Evolutionary conservation across 2,113 vertebrate genomes (phyloP).

Genomic region (Esox niger): DNA sequence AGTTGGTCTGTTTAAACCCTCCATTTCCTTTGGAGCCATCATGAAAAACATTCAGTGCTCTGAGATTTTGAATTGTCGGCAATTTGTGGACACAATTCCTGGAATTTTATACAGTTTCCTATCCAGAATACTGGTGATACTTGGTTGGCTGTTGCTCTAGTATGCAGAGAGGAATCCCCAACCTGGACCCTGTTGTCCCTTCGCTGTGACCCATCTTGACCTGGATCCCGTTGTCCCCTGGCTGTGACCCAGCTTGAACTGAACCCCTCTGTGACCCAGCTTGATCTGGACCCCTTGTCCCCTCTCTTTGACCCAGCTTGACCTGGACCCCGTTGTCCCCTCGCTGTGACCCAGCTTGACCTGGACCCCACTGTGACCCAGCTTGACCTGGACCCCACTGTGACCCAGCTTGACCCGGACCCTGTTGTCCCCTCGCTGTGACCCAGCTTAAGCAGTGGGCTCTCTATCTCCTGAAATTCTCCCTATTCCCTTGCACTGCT

Average conservation of each 20-base stretch:
- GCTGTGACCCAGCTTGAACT: conserved; percentile 6
- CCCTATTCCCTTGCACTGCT: no score
- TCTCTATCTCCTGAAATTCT: background rate
- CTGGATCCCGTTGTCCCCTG: conserved; percentile 12
- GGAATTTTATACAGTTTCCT: conserved; percentile 12
- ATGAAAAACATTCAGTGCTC: background rate
- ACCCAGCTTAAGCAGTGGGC: conserved; percentile 13
- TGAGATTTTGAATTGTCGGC: background rate
- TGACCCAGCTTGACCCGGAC: no score
- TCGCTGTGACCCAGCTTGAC: conserved; percentile 7
- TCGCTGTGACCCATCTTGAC: background rate
- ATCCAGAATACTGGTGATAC: conserved; percentile 34
- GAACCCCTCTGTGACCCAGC: no score
- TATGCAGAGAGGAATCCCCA: conserved; percentile 28
- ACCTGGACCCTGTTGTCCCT: conserved; percentile 11
- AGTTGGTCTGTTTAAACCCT: background rate
- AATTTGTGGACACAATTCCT: background rate
- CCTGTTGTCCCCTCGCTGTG: background rate
- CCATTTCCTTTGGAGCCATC: background rate
- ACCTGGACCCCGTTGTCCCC: conserved; percentile 11
- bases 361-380: no score
- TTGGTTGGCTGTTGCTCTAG: conserved; percentile 29
- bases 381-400: conserved; percentile 51
- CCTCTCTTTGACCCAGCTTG: no score
- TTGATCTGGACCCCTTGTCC: no score